Percentiles rank a stretch among this genome's conserved stretches.
Conservation (phyloP, 2,113 vertebrate genomes). For the Ciconia boyciana region DNA sequence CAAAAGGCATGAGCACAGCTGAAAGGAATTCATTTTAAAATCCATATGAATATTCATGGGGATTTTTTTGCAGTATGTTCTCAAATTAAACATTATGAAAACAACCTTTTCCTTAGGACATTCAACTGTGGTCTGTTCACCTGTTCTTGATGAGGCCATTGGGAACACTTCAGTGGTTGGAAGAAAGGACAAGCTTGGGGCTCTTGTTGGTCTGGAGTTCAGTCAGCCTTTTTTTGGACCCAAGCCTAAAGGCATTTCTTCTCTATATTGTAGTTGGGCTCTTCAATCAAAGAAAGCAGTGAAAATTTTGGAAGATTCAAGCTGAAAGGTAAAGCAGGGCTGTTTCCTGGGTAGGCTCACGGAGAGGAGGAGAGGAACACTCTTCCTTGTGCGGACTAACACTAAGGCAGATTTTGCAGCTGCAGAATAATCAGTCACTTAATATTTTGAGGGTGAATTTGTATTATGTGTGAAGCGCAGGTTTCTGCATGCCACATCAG, state of each 20-base stretch:
- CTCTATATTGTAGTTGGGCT: fast-evolving
- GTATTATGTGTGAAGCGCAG: fast-evolving
- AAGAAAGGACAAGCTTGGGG: background rate
- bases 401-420: background rate
- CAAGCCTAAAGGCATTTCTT: background rate
- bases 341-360: background rate
- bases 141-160: background rate
- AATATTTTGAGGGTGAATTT: background rate
- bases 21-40: conserved; percentile 35
- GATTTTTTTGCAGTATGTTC: background rate
- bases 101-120: background rate
- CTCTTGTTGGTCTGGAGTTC: background rate
- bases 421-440: background rate
- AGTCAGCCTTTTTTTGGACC: background rate
- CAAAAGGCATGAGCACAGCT: conserved; percentile 39
- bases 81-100: background rate
- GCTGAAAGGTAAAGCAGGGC: background rate
- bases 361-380: background rate
- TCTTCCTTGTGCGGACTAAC: fast-evolving
- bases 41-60: conserved; percentile 44
- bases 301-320: background rate
- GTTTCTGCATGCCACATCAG: fast-evolving
- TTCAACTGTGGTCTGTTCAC: background rate
- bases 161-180: background rate
- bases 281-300: background rate